These are phyloP conservation scores for Physella acuta DNA, from an alignment of 1,140 invertebrate species.

Conservation along the genomic window DNA sequence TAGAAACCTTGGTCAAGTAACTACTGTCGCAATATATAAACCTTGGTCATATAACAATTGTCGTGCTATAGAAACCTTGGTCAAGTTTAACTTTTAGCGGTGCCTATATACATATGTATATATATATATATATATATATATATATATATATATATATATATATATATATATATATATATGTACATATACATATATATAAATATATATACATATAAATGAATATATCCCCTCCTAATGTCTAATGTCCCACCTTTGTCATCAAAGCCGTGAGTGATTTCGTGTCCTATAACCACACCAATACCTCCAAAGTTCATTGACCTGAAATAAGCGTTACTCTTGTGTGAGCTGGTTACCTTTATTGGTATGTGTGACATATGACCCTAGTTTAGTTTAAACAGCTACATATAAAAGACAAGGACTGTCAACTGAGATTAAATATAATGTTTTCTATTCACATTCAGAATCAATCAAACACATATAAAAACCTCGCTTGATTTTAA, in stretches of 20 bases:
- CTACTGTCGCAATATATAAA: not conserved
- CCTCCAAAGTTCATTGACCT: conserved; percentile 68
- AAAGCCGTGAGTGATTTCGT: conserved; percentile 68
- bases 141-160: conserved; percentile 10
- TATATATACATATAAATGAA: not conserved
- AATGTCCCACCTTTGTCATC: conserved; percentile 61
- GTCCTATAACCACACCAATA: conserved; percentile 68
- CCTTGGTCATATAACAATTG: no score
- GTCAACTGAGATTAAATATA: no score
- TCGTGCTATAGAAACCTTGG: not conserved
- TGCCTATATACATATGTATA: not conserved
- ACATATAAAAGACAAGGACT: no score
- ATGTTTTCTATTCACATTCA: no score
- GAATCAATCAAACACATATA: no score
- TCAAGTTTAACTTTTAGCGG: not conserved
- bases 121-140: conserved; percentile 2
- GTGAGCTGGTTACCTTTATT: no score
- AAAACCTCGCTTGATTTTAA: no score
- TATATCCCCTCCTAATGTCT: not conserved
- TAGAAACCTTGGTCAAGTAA: no score
- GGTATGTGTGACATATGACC: no score
- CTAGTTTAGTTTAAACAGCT: no score
- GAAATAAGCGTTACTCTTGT: no score
- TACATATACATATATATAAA: not conserved
- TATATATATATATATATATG: no score